These are phyloP conservation scores for Tarsius wallacei DNA, from an alignment of 2,797 vertebrate genomes.

Conservation along the genomic window DNA sequence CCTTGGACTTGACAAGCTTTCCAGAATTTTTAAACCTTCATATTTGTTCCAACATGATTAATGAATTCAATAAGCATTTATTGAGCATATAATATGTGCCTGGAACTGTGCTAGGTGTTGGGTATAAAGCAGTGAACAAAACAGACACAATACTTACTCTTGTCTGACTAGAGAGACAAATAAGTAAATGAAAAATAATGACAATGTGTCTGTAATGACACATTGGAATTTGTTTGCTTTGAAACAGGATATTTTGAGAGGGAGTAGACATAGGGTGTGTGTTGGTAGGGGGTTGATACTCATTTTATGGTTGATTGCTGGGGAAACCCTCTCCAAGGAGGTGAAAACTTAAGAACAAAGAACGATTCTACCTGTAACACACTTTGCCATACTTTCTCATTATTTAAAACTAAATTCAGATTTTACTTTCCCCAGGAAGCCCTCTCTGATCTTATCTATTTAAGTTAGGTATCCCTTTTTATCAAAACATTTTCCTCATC, in stretches of 20 bases:
- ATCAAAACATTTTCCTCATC: neutral
- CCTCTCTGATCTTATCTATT: neutral
- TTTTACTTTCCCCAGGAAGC: neutral
- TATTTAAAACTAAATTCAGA: conserved; percentile 1
- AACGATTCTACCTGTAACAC: neutral
- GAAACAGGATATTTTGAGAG: neutral
- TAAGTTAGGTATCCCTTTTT: neutral
- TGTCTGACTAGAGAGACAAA: neutral
- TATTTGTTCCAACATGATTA: neutral
- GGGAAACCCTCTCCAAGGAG: neutral
- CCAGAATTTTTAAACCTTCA: neutral
- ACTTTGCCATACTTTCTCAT: neutral
- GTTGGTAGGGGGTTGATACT: neutral
- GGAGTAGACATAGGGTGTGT: neutral
- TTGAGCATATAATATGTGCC: neutral
- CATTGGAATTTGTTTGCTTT: neutral
- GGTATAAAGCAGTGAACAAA: neutral
- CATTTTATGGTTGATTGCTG: neutral
- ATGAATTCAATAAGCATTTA: neutral
- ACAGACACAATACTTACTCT: neutral
- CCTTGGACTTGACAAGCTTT: neutral
- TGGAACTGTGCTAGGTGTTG: neutral
- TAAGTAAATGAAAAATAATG: neutral
- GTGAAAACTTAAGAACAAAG: neutral
- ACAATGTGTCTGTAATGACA: neutral